Base-by-base conservation (phyloP, 2,888 invertebrate genomes). In the Pollenia griseotomentosa region DNA sequence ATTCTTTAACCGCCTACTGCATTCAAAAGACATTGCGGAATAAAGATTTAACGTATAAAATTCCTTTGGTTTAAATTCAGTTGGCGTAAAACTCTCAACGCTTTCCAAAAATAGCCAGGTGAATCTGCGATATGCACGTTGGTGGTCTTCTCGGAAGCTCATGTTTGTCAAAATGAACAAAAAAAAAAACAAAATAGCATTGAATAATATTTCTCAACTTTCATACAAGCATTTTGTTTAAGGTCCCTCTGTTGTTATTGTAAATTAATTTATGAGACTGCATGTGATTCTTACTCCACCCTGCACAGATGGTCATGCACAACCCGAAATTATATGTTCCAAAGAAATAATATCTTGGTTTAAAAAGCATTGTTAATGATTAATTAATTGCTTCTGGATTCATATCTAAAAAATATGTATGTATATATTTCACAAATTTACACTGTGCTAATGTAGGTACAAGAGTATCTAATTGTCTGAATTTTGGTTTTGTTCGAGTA, bases 91-190 rank as follows among this genome's bases (percentile, higher is more conserved):
- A 85, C 86, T 83, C 87, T 86, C 89, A 88, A 85, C 88, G 85
- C 88, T 85, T 88, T 83, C 68, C 83, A 85, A 70, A 83, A 46
- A 59, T 51, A 61, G 33, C 75, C 83, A 71, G 78, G 53, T 74
- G 83, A 44, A 61, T 79, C 59, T 51, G 48, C 57, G 11, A 42
- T 65, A 75, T 71, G 73, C 57, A 81, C 85, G 89, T 70, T 89
- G 92, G 92, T 93, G 92, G 93, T 92, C 93, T 93, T 92, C 93
- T 93, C 93, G 91, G 93, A 92, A 93, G 93, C 92, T 92, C 23
- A 44, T 77, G 65, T 77, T 65, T 48, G 59, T 59, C 23, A 61
- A 61, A 44, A 65, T 46, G 7, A 23, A 66, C 14, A 51, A 89
- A 89, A 89, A n/a, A n/a, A n/a, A 90, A 70, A 40, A 16, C 12